These are phyloP conservation scores for Formicarius rufipectus DNA, from an alignment of 2,113 vertebrate species.

Conservation along the genomic window DNA sequence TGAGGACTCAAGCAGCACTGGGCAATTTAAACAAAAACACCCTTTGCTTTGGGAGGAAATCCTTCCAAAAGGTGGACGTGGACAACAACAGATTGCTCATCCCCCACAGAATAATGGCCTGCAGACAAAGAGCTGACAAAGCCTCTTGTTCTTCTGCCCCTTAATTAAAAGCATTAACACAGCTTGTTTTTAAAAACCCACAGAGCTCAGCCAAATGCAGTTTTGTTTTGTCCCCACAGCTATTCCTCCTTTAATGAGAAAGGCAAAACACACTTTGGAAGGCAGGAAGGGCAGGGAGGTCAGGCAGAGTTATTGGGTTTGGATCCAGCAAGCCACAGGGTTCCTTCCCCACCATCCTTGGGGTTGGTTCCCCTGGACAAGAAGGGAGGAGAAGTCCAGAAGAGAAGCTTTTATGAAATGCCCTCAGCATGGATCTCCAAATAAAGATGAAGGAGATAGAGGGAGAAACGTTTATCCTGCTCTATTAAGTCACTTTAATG, in stretches of 20 bases:
- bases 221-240: conserved; percentile 26
- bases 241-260: conserved; percentile 4
- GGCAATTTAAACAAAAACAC: conserved; percentile 24
- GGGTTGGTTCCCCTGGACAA: conserved; percentile 3
- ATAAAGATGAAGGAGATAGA: conserved; percentile 45
- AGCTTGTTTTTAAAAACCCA: conserved; percentile 49
- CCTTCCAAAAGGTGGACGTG: conserved; percentile 37
- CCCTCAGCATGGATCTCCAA: conserved; percentile 35
- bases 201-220: not conserved
- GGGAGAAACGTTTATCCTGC: conserved; percentile 39
- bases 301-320: not conserved
- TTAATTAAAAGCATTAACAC: conserved; percentile 63
- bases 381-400: conserved; percentile 43
- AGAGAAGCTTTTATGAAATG: conserved; percentile 47
- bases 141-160: conserved; percentile 43
- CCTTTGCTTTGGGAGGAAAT: conserved; percentile 49
- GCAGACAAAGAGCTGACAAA: conserved; percentile 55
- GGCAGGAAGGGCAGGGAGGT: not conserved
- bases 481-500: conserved; percentile 61
- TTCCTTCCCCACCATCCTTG: not conserved
- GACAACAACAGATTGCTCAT: conserved; percentile 42
- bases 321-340: not conserved
- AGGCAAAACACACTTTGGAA: conserved; percentile 14
- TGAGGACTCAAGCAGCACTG: not conserved
- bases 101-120: conserved; percentile 24